Conservation (phyloP, 1,140 invertebrate genomes). For the Diachasmimorpha longicaudata region DNA sequence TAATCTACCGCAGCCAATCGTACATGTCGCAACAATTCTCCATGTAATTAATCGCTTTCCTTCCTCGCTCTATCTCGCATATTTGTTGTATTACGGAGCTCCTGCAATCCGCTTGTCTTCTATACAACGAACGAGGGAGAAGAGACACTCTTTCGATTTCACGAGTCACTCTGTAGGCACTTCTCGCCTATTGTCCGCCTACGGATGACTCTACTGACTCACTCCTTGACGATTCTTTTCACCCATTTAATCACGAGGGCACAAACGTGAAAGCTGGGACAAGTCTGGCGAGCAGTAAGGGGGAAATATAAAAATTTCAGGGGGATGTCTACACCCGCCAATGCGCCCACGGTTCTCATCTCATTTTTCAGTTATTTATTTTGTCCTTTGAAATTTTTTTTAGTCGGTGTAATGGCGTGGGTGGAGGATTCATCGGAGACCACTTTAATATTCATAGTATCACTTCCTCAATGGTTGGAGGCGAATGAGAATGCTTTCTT, state of each 20-base stretch:
- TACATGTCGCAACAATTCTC: neutral
- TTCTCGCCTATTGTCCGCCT: constrained; percentile 44
- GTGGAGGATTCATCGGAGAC: neutral
- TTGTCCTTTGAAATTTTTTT: neutral
- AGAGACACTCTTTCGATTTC: neutral
- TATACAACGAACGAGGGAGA: neutral
- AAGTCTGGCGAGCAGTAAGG: neutral
- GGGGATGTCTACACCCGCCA: neutral
- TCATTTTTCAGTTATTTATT: neutral
- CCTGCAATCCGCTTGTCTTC: neutral
- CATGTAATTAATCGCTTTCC: neutral
- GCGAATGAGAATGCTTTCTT: neutral
- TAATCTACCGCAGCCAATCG: neutral
- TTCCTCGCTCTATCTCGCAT: neutral
- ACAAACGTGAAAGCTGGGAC: neutral
- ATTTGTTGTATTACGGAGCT: neutral
- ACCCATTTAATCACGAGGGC: constrained; percentile 38
- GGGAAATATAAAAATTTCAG: neutral
- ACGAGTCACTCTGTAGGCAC: constrained; percentile 26
- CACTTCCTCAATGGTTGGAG: neutral
- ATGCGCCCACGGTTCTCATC: neutral
- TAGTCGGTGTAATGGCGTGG: neutral
- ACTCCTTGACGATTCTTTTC: constrained; percentile 38
- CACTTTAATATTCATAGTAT: neutral
- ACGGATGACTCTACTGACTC: constrained; percentile 38